Conservation (phyloP, 2,113 vertebrate species). For the Lates calcarifer region DNA sequence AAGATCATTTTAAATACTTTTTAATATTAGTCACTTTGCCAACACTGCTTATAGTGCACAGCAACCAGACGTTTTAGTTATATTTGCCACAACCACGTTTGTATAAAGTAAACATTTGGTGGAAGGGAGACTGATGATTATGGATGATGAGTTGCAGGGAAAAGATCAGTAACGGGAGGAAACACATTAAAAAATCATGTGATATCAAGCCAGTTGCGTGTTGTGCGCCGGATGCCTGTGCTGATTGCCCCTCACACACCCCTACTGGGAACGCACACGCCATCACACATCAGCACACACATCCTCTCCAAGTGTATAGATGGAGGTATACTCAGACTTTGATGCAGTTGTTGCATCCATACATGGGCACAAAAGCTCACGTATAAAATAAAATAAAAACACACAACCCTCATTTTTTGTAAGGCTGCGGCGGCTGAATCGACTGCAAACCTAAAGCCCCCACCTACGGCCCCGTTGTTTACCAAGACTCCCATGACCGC, state of each 20-base stretch:
- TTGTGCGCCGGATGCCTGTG: not conserved
- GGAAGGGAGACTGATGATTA: not conserved
- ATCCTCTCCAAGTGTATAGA: not conserved
- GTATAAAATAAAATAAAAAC: not conserved
- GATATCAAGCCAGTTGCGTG: not conserved
- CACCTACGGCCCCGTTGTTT: constrained; percentile 48
- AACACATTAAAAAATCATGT: constrained; percentile 20
- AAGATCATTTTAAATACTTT: too few relatives aligned
- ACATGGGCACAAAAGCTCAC: not conserved
- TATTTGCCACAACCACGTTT: too few relatives aligned
- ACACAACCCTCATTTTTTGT: not conserved
- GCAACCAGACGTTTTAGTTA: too few relatives aligned
- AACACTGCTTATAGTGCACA: too few relatives aligned
- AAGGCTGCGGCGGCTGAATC: constrained; percentile 9
- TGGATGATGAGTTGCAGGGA: not conserved
- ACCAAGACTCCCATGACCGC: constrained; percentile 28
- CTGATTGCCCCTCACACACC: not conserved
- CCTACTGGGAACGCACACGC: not conserved
- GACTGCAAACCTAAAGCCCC: constrained; percentile 28
- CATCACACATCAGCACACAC: too few relatives aligned
- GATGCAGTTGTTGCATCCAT: too few relatives aligned
- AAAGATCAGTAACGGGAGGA: constrained; percentile 19
- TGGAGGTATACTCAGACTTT: not conserved
- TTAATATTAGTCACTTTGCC: too few relatives aligned
- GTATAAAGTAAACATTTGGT: too few relatives aligned